Evolutionary conservation across 92 coral and sea anemone genomes (phyloP).

Genomic region (Galaxea fascicularis): DNA sequence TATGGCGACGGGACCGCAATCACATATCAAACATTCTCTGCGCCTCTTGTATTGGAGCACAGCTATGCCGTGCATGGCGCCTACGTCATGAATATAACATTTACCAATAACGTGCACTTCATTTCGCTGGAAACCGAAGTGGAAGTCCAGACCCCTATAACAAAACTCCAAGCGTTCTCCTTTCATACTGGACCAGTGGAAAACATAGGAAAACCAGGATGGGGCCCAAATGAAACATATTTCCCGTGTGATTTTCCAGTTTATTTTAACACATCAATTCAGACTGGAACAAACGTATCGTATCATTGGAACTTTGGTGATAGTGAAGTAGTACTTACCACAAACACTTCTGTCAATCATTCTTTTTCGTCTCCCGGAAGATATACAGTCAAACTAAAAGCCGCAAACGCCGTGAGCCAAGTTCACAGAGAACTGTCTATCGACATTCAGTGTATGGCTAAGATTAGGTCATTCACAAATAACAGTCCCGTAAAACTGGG

Average conservation of each 20-base stretch:
- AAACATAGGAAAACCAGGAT: constrained; percentile 76
- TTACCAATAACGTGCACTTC: constrained; percentile 65
- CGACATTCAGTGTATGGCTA: constrained; percentile 55
- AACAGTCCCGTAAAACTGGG: constrained; percentile 64
- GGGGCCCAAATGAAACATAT: constrained; percentile 57
- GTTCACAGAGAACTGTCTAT: not conserved
- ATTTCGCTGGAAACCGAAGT: constrained; percentile 48
- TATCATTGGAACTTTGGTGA: constrained; percentile 79
- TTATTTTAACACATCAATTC: constrained; percentile 47
- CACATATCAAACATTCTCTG: constrained; percentile 16
- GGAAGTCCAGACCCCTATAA: constrained; percentile 81
- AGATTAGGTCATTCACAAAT: constrained; percentile 52
- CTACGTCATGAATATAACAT: constrained; percentile 65
- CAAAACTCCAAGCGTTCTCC: constrained; percentile 24
- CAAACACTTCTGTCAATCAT: constrained; percentile 52
- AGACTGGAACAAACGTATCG: constrained; percentile 88
- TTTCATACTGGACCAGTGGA: constrained; percentile 77
- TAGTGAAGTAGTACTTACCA: constrained; percentile 31
- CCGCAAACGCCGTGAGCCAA: constrained; percentile 69
- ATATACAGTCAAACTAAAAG: constrained; percentile 42
- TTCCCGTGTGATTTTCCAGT: constrained; percentile 80
- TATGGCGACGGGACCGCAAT: constrained; percentile 70
- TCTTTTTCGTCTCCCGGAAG: constrained; percentile 38
- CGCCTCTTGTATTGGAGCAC: constrained; percentile 58
- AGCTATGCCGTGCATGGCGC: constrained; percentile 64